Conservation (phyloP, 2,113 vertebrate species). For the Myocastor coypus region DNA sequence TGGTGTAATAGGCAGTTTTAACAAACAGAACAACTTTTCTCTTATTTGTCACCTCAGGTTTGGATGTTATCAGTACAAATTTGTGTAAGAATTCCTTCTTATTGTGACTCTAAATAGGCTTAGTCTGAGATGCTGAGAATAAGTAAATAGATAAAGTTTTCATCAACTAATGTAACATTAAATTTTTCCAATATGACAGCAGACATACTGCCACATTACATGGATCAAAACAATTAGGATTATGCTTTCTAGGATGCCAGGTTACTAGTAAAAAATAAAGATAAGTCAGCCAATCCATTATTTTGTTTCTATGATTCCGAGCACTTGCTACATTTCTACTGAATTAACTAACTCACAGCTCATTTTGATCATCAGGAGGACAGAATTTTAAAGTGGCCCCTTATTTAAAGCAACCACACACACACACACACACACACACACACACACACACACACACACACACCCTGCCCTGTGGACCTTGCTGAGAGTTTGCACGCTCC, state of each 20-base stretch:
- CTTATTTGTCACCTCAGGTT: neutral
- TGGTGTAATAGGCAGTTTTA: neutral
- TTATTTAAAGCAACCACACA: neutral
- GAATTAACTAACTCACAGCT: slow-evolving; percentile 16
- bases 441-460: neutral
- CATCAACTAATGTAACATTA: neutral
- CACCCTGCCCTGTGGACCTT: neutral
- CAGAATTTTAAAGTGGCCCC: slow-evolving; percentile 12
- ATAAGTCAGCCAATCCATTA: neutral
- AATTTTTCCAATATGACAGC: too few relatives aligned
- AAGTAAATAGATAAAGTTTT: neutral
- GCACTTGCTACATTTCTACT: accelerated
- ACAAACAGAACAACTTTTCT: neutral
- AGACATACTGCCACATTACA: neutral
- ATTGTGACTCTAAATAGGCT: neutral
- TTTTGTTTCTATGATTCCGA: slow-evolving; percentile 4
- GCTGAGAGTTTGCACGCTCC: neutral
- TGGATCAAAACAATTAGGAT: neutral
- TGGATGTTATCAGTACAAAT: neutral
- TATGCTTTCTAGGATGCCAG: neutral
- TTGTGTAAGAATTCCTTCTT: neutral
- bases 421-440: neutral
- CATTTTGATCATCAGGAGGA: neutral
- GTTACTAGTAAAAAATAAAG: neutral
- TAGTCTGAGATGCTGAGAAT: neutral